Base-by-base conservation (phyloP, 2,888 invertebrate genomes). In the Dynastes grantii region DNA sequence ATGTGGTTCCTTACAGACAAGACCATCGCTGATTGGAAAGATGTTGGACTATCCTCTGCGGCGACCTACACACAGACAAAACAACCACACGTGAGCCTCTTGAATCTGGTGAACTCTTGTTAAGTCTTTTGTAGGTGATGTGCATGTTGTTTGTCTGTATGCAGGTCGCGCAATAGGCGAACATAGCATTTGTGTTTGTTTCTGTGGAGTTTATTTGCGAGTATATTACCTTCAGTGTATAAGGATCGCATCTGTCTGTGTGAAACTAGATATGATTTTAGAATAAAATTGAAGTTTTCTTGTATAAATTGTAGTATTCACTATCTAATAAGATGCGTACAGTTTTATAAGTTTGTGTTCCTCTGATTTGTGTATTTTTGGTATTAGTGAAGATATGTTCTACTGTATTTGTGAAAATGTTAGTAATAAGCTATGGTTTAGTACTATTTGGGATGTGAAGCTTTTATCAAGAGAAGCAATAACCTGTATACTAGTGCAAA, bases 61-160 rank as follows among this genome's bases (percentile, higher is more conserved):
- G 89, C 89, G 89, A 90, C 91, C 91, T 91, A 91, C 91, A 91
- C 90, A 91, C 91, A 91, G 91, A 90, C 90, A 91, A 90, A 90
- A 90, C 90, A 90, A 89, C 90, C 90, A 90, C 88, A 89, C 88
- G 86, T 86, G 82, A 86, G 84, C 84, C 83, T 84, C 83, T 83
- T 81, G 81, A 78, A 81, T 78, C 79, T 81, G 80, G 79, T 80
- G 82, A 81, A 80, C 80, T 82, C 82, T 83, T 81, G 81, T 81
- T 78, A 80, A 80, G 78, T 80, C 77, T 80, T 79, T 81, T 81
- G 81, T 83, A 88, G 88, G 87, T 89, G 89, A 89, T 89, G 89
- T 89, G 89, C 88, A 89, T 88, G 88, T 87, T 89, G 87, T 88
- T 87, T 88, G 88, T 88, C 88, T 88, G 88, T 88, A 88, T 88